Evolutionary conservation across 2,888 invertebrate genomes (phyloP).

Genomic region (Campoletis raptor): DNA sequence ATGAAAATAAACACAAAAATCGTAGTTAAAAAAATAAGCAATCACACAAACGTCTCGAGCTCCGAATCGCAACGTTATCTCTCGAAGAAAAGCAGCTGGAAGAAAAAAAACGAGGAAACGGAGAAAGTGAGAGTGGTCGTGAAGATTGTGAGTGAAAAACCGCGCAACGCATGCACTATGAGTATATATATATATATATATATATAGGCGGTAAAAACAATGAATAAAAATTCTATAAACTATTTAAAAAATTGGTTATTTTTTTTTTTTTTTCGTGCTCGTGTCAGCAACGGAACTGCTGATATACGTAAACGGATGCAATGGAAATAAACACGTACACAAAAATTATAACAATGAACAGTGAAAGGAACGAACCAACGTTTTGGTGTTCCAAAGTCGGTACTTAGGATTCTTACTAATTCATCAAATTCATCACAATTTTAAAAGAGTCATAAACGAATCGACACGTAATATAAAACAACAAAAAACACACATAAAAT

Average conservation of each 20-base stretch:
- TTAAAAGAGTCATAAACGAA: slow-evolving; percentile 19
- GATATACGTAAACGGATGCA: slow-evolving; percentile 23
- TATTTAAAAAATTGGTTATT: slow-evolving; percentile 53
- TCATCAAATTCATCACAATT: slow-evolving; percentile 29
- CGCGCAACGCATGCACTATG: slow-evolving; percentile 47
- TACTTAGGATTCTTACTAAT: slow-evolving; percentile 59
- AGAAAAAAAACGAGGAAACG: slow-evolving; percentile 15
- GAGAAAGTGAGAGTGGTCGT: slow-evolving; percentile 51
- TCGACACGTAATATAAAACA: slow-evolving; percentile 9
- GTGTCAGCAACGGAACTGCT: slow-evolving; percentile 42
- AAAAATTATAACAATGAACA: slow-evolving; percentile 50
- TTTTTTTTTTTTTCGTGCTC: slow-evolving; percentile 56
- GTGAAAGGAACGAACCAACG: slow-evolving; percentile 36
- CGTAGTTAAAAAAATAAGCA: slow-evolving; percentile 39
- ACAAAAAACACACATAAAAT: neutral
- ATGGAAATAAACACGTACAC: slow-evolving; percentile 39
- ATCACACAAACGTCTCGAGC: slow-evolving; percentile 15
- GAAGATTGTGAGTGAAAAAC: slow-evolving; percentile 53
- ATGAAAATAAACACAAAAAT: slow-evolving; percentile 56
- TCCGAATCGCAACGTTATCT: slow-evolving; percentile 41
- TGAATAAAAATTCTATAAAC: slow-evolving; percentile 62
- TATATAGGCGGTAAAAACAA: slow-evolving; percentile 54
- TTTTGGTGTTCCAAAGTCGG: slow-evolving; percentile 46
- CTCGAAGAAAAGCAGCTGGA: slow-evolving; percentile 48
- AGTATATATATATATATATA: slow-evolving; percentile 58